Conservation (phyloP, 2,113 vertebrate genomes). For the Hippocampus abdominalis region DNA sequence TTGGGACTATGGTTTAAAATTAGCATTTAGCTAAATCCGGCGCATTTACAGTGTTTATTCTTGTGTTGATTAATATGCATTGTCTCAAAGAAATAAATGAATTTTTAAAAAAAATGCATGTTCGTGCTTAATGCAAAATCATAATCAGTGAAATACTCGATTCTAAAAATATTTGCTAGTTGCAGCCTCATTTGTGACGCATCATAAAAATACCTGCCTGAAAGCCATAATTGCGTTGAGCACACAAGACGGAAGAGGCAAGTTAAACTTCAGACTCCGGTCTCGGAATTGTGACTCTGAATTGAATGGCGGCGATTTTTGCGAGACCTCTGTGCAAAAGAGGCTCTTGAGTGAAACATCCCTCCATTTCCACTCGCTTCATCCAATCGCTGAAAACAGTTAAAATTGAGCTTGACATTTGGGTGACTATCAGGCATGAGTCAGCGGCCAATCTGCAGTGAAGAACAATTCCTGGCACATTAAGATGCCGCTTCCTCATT, state of each 20-base stretch:
- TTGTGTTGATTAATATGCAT: too few relatives aligned
- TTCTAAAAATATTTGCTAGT: not conserved
- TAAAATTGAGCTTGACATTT: constrained; percentile 10
- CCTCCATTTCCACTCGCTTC: not conserved
- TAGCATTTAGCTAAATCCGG: too few relatives aligned
- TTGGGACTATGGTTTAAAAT: too few relatives aligned
- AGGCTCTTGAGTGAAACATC: not conserved
- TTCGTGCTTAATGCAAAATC: too few relatives aligned
- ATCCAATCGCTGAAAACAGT: not conserved
- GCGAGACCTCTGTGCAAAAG: not conserved
- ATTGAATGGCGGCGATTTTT: not conserved
- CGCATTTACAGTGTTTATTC: too few relatives aligned
- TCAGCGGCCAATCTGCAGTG: constrained; percentile 19
- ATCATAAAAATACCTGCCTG: not conserved
- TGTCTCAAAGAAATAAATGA: too few relatives aligned
- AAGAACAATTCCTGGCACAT: not conserved
- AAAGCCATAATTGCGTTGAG: not conserved
- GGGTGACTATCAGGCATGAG: constrained; percentile 1
- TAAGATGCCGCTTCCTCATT: not conserved
- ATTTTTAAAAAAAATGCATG: too few relatives aligned
- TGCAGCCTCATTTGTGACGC: not conserved
- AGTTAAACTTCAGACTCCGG: not conserved
- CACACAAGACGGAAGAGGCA: not conserved
- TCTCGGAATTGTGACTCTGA: not conserved
- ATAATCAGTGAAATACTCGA: not conserved